Evolutionary conservation across 2,797 vertebrate species (phyloP).

Genomic region (Aulostomus chinensis): DNA sequence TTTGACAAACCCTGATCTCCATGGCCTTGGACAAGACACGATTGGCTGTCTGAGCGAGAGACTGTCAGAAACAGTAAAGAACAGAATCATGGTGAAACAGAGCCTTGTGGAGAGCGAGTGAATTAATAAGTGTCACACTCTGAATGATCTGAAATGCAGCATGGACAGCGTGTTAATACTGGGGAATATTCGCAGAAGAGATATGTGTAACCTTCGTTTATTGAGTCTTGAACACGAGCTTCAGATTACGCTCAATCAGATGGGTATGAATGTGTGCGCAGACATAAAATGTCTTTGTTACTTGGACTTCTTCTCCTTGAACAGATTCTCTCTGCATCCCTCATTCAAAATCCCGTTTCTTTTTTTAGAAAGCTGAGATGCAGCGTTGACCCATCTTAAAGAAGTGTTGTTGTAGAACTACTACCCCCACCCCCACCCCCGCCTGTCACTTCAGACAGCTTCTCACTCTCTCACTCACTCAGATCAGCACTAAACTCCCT

Average conservation of each 20-base stretch:
- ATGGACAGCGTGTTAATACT: too few relatives aligned
- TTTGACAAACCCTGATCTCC: constrained; percentile 39
- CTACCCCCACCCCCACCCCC: background rate
- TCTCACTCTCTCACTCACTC: constrained; percentile 39
- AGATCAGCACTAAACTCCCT: constrained; percentile 71
- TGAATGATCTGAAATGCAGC: too few relatives aligned
- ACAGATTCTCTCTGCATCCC: constrained; percentile 57
- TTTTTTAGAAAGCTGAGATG: constrained; percentile 64
- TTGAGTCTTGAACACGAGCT: too few relatives aligned
- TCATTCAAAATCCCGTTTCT: constrained; percentile 59
- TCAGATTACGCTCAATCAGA: too few relatives aligned
- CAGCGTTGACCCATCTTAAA: constrained; percentile 63
- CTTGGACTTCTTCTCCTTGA: constrained; percentile 31
- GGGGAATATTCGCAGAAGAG: too few relatives aligned
- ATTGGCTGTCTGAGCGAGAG: too few relatives aligned
- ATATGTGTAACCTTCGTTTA: too few relatives aligned
- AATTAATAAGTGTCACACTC: background rate
- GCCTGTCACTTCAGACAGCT: constrained; percentile 72
- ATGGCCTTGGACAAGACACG: too few relatives aligned
- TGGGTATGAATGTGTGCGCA: too few relatives aligned
- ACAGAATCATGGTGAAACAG: background rate
- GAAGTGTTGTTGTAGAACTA: constrained; percentile 58
- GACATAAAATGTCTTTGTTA: background rate
- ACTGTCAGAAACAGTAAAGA: too few relatives aligned
- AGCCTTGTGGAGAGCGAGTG: background rate